These are phyloP conservation scores for Chlorodrepanis virens DNA, from an alignment of 2,113 vertebrate genomes.

Conservation along the genomic window DNA sequence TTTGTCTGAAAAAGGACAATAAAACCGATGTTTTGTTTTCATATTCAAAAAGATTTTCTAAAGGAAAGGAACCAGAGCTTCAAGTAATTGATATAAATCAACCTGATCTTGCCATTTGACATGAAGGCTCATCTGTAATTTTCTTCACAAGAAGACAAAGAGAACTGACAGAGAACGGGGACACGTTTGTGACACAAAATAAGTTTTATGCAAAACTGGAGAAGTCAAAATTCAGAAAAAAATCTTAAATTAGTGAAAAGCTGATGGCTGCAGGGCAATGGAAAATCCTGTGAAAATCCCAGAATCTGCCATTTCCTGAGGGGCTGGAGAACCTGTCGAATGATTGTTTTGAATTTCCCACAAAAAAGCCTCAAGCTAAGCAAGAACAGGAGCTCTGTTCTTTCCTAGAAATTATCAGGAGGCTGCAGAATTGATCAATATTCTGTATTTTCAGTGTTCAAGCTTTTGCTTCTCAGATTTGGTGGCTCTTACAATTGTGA, in stretches of 20 bases:
- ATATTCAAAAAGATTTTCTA: neutral
- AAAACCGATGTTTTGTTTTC: rapidly evolving
- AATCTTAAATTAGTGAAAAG: neutral
- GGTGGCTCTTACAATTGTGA: neutral
- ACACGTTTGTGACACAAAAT: rapidly evolving
- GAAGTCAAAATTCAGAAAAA: neutral
- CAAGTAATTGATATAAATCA: rapidly evolving
- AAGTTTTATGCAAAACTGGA: neutral
- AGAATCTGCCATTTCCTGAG: neutral
- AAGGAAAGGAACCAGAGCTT: neutral
- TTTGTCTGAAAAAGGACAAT: slow-evolving; percentile 77
- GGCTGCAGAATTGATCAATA: neutral
- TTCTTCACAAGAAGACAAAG: neutral
- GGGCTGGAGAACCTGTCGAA: neutral
- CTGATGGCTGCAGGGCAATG: neutral
- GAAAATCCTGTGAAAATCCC: neutral
- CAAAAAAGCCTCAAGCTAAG: neutral
- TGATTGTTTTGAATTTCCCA: neutral
- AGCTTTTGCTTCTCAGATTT: neutral
- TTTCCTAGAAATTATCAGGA: neutral
- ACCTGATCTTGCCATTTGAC: neutral
- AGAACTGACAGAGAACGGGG: neutral
- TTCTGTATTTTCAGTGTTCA: neutral
- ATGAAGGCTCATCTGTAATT: neutral
- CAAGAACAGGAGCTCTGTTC: neutral